Base-by-base conservation (phyloP, 2,888 invertebrate species). In the Andricus curvator region DNA sequence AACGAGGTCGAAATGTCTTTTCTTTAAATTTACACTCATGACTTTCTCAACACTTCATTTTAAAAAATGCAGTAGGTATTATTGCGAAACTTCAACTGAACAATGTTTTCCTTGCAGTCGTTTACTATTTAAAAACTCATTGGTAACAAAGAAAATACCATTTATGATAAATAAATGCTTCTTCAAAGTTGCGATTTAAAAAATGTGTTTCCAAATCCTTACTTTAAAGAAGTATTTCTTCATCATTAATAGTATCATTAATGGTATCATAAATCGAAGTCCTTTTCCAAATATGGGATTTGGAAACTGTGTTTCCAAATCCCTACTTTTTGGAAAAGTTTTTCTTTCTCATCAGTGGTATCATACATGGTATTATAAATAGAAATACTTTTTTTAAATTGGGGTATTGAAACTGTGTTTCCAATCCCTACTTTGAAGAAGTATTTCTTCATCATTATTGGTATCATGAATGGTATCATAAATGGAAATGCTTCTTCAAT, bases 1-100 rank as follows among this genome's bases (percentile, higher is more conserved):
- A 74, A 74, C 33, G 74, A 74, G 74, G 74, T 74, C 74, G n/a
- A 56, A 74, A 74, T 56, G 74, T 74, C 51, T 74, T 74, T 74
- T 74, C 74, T 74, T 74, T 74, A 56, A 74, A 74, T 56, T 74
- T 51, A 70, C 74, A 74, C 74, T 56, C 74, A 56, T 74, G 74
- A 74, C 74, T 74, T 74, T 74, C 74, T 56, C 56, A 74, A 74
- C 74, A 74, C 56, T 70, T 74, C 56, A 74, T 74, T 74, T 29
- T n/a, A n/a, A 74, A 74, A 74, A 74, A 74, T 74, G 56, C 74
- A 74, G 51, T 13, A 74, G 20, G 33, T 15, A 25, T 51, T 1
- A 51, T 74, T 74, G 33, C 74, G n/a, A 74, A 48, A 70, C 29
- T 51, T 51, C 29, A 29, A 51, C 51, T 56, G 48, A 70, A 56